Base-by-base conservation (phyloP, 2,113 vertebrate genomes). In the Crotophaga sulcirostris region DNA sequence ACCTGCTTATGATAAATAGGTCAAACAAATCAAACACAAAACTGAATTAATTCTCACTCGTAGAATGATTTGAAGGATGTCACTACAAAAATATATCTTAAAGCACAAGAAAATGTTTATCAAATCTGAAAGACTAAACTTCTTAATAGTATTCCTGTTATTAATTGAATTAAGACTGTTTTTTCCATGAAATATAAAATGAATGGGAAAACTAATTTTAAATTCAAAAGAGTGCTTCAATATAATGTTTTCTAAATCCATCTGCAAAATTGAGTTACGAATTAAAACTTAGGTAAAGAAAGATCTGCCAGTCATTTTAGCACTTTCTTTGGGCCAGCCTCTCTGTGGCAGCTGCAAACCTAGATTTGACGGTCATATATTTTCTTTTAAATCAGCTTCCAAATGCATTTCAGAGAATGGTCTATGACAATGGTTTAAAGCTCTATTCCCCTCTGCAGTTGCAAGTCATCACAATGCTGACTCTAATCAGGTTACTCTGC, bases 401-500 rank as follows among this genome's bases (percentile, higher is more conserved):
- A 95, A 97, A 94, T 96, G 94, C 92, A 97, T 96, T 97, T 97
- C 84, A 84, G 90, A 94, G 97, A 98, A 96, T 93, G 70, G 95
- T 86, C 93, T 91, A 87, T 91, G 97, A 97, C 97, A 97, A 93
- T 90, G 82, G 89, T 97, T 97, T 98, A 92, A 97, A 98, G 96
- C 95, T 96, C 96, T 97, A 96, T 97, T 98, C 90, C 56, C 95
- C 88, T 97, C 97, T 96, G 93, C 95, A 97, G 96, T 94, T 98
- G 97, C 97, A 98, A 98, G 97, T 98, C 98, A 98, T 98, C 97
- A 97, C 98, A 94, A 97, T 97, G 96, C 91, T 97, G 96, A 90
- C 97, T 96, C 63, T 98, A 99, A 99, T 98, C 94, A 95, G 96
- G 98, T 99, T 98, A 98, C 94, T 96, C 96, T 97, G 96, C 98